Evolutionary conservation across 1,140 invertebrate genomes (phyloP), one percentile per base, ranked within the genome.

Genomic region (Drosophila yakuba): DNA sequence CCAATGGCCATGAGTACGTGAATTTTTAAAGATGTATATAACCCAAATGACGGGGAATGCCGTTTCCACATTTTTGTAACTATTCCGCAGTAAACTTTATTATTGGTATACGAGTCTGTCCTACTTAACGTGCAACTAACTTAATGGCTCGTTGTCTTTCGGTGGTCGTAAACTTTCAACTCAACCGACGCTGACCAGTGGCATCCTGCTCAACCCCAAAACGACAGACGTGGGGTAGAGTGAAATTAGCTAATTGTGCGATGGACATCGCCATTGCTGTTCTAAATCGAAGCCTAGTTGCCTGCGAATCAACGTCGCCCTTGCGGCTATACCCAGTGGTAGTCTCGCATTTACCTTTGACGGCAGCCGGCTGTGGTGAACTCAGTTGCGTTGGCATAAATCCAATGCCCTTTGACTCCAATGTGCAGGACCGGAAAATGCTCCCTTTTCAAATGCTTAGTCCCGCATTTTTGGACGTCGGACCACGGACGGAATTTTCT

Each of bases 161-260:
- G 38, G 25, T 8, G 15, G 32, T 23, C 45, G 66, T 80, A 76
- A 76, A 64, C 57, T 41, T 35, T 2, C 28, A 58, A 74, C 25
- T 23, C 51, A 73, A 68, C 45, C 56, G 54, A 12, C 43, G n/a
- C 14, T 17, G 14, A 56, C 20, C 15, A 55, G 38, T 14, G 8
- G 1, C 11, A 25, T 32, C 14, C 36, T 35, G n/a, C 4, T 25
- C 28, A 51, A 15, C n/a, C n/a, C 47, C 12, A 6, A 4, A n/a
- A 25, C 2, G 6, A 7, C 25, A 7, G 7, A 28, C 44, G 17
- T 20, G 35, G 66, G 17, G 64, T 45, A 15, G 38, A 32, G 32
- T 32, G 32, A 32, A 83, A 83, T 83, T 64, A 71, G 75, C 56
- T 75, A 83, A 83, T 83, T 83, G 75, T 78, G 63, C 38, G 44